Conservation (phyloP, 1,140 invertebrate genomes). For the Oreohelix idahoensis region DNA sequence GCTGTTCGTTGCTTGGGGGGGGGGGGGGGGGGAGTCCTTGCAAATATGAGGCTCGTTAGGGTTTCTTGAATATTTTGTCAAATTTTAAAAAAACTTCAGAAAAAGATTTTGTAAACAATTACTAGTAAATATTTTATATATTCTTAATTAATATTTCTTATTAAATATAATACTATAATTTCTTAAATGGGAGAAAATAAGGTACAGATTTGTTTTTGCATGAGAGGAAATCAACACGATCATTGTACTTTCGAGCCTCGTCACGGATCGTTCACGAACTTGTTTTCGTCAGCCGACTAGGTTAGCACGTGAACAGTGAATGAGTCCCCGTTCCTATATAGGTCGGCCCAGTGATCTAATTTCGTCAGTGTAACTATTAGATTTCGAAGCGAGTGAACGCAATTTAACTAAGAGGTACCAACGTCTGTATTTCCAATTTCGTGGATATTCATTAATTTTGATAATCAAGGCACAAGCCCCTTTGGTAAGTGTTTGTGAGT, state of each 20-base stretch:
- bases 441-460: too few relatives aligned
- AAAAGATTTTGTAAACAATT: not conserved
- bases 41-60: conserved; percentile 26
- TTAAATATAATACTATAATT: not conserved
- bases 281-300: conserved; percentile 23
- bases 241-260: conserved; percentile 19
- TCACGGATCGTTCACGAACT: conserved; percentile 23
- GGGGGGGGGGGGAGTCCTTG: conserved; percentile 37
- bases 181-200: not conserved
- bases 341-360: not conserved
- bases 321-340: conserved; percentile 44
- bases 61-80: not conserved
- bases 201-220: conserved; percentile 22
- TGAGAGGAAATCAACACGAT: not conserved
- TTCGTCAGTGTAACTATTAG: not conserved
- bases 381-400: not conserved
- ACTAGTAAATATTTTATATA: not conserved
- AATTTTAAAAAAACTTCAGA: not conserved
- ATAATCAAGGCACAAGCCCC: too few relatives aligned
- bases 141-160: not conserved
- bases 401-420: not conserved
- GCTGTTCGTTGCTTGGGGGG: conserved; percentile 47
- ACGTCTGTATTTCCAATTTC: too few relatives aligned
- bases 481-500: too few relatives aligned
- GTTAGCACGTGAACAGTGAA: conserved; percentile 46